phyloP scores from a whole-genome alignment of 2,888 invertebrate genomes.

The Oeneis ivallda region DNA sequence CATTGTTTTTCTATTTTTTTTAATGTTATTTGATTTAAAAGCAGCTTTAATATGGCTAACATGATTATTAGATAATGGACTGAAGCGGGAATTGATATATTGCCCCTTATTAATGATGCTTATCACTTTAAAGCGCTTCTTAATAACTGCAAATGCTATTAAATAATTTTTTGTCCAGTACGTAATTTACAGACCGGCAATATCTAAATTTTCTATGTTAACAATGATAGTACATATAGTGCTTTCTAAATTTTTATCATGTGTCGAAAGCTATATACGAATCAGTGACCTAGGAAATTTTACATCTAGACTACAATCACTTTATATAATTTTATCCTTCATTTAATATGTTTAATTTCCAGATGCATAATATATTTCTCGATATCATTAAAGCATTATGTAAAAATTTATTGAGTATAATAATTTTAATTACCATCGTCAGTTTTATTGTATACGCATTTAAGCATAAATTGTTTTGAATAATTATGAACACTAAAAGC shows the following conservation, averaged over 20 bases:
- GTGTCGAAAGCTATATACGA: conserved; percentile 66
- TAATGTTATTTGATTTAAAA: conserved; percentile 24
- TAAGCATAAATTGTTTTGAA: conserved; percentile 24
- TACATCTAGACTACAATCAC: conserved; percentile 50
- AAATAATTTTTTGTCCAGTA: conserved; percentile 16
- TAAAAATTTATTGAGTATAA: background rate
- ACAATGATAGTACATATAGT: conserved; percentile 60
- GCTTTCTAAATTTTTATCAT: conserved; percentile 68
- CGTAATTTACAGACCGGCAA: conserved; percentile 24
- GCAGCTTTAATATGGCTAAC: conserved; percentile 19
- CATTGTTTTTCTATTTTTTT: conserved; percentile 11
- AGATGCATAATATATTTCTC: conserved; percentile 1
- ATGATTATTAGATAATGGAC: conserved; percentile 18
- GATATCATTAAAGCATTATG: conserved; percentile 2
- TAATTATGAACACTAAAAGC: conserved; percentile 35
- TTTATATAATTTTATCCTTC: conserved; percentile 16
- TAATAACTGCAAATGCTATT: conserved; percentile 23
- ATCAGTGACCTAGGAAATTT: conserved; percentile 53
- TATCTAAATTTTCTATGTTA: conserved; percentile 45
- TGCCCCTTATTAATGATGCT: conserved; percentile 22
- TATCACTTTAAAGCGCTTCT: conserved; percentile 20
- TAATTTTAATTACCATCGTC: background rate
- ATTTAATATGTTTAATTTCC: conserved; percentile 1
- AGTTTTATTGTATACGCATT: conserved; percentile 9
- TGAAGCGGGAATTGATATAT: conserved; percentile 29